Evolutionary conservation across 2,797 vertebrate species (phyloP), one percentile per base, ranked within the genome.

Genomic region (Semotilus atromaculatus): DNA sequence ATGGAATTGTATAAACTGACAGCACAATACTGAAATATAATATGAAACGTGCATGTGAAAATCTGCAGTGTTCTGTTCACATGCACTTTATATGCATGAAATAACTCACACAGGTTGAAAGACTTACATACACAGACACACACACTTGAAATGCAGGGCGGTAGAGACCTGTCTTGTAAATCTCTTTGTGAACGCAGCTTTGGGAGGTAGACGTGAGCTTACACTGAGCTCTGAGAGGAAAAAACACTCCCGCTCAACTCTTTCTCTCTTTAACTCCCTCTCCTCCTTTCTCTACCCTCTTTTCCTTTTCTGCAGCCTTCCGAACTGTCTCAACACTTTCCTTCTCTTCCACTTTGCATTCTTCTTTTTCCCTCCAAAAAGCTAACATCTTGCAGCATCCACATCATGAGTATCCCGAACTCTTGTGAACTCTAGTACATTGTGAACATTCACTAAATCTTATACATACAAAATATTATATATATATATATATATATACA

Each of bases 111-210:
- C 58, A 87, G 51, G 74, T 80, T 67, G 82, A 40, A 66, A 86
- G 19, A 31, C 26, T 4, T 34, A 66, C 64, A 85, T 58, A 70
- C 64, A 81, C 75, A 83, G 40, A 86, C 66, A 85, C 51, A 72
- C 70, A 78, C 48, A 23, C 60, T 77, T 83, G 72, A 93, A 91
- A 95, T 92, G 91, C 93, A 93, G 88, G 92, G 93, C 90, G 89
- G 92, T 88, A 88, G 87, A 95, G 94, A 94, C 91, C 93, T 94
- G 94, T 95, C 94, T 94, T 95, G 94, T 95, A 94, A 94, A 95
- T 95, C 93, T 95, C 93, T 95, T 95, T 95, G 93, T 94, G 94
- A 95, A 95, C 94, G 94, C 93, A 94, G 94, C 94, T 95, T 95
- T 95, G 94, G 93, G 93, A 93, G 93, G 94, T 93, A 95, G 91